These are phyloP conservation scores for Thereuonema tuberculata DNA, from an alignment of 1,140 invertebrate species.

Conservation along the genomic window DNA sequence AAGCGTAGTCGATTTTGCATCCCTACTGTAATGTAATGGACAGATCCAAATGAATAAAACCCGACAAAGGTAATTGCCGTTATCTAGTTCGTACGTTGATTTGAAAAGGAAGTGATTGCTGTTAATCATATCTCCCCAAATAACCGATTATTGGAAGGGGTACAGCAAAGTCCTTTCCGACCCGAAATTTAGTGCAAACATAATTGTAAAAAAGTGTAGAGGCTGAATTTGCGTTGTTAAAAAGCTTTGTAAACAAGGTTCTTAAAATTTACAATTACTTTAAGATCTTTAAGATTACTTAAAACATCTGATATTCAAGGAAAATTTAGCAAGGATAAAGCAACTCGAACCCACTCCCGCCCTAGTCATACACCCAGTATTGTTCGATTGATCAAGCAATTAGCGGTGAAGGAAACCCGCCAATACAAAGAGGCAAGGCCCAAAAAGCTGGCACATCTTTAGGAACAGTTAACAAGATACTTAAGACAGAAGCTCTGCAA, in stretches of 20 bases:
- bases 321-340: neutral
- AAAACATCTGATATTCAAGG: neutral
- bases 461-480: neutral
- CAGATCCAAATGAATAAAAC: neutral
- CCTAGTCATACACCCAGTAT: neutral
- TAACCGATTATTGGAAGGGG: neutral
- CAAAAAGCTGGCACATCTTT: neutral
- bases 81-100: neutral
- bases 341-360: neutral
- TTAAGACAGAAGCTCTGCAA: neutral
- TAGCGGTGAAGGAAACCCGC: neutral
- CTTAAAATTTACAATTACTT: too few relatives aligned
- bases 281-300: too few relatives aligned
- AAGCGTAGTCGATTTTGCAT: neutral
- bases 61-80: neutral
- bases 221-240: neutral
- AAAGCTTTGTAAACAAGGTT: neutral
- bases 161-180: too few relatives aligned
- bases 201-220: neutral
- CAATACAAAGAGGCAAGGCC: neutral
- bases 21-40: neutral
- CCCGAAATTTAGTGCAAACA: too few relatives aligned
- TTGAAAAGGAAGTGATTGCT: neutral
- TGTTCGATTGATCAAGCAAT: neutral
- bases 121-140: neutral